Evolutionary conservation across 1,140 invertebrate genomes (phyloP).

Genomic region (Proctacanthus coquilletti): DNA sequence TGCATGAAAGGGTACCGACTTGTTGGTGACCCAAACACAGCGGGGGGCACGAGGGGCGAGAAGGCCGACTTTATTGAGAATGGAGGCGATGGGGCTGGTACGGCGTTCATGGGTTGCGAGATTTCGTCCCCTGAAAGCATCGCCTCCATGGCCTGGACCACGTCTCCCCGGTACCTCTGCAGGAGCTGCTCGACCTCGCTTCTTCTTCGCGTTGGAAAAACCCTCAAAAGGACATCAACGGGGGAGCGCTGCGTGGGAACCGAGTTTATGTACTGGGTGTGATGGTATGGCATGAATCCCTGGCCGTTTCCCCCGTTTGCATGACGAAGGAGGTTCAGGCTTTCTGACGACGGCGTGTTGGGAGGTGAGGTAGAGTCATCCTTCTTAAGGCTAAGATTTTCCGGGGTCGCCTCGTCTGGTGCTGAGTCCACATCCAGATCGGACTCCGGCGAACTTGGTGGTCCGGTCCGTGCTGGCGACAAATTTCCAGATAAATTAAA

Average conservation of each 20-base stretch:
- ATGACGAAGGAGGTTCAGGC: slow-evolving; percentile 20
- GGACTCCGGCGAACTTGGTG: slow-evolving; percentile 31
- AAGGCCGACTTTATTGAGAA: slow-evolving; percentile 52
- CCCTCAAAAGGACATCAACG: slow-evolving; percentile 55
- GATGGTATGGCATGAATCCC: slow-evolving; percentile 32
- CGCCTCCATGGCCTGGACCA: slow-evolving; percentile 79
- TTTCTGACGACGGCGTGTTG: slow-evolving; percentile 23
- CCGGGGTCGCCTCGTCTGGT: slow-evolving; percentile 39
- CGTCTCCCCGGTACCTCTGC: slow-evolving; percentile 63
- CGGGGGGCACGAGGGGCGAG: slow-evolving; percentile 44
- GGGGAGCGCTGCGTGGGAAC: slow-evolving; percentile 43
- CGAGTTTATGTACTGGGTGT: slow-evolving; percentile 30
- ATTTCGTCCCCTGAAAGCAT: slow-evolving; percentile 51
- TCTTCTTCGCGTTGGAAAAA: slow-evolving; percentile 72
- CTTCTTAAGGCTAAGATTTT: slow-evolving; percentile 42
- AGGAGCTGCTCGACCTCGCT: slow-evolving; percentile 70
- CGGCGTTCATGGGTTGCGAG: slow-evolving; percentile 13
- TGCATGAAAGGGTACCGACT: slow-evolving; percentile 29
- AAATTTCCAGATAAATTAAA: slow-evolving; percentile 23
- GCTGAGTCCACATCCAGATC: slow-evolving; percentile 35
- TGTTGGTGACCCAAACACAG: slow-evolving; percentile 33
- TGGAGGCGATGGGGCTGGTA: slow-evolving; percentile 24
- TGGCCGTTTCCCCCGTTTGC: slow-evolving; percentile 18
- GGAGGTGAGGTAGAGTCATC: slow-evolving; percentile 29
- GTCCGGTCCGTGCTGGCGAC: slow-evolving; percentile 32